These are phyloP conservation scores for Diadumene lineata DNA, from an alignment of 92 coral and sea anemone genomes.

Conservation along the genomic window DNA sequence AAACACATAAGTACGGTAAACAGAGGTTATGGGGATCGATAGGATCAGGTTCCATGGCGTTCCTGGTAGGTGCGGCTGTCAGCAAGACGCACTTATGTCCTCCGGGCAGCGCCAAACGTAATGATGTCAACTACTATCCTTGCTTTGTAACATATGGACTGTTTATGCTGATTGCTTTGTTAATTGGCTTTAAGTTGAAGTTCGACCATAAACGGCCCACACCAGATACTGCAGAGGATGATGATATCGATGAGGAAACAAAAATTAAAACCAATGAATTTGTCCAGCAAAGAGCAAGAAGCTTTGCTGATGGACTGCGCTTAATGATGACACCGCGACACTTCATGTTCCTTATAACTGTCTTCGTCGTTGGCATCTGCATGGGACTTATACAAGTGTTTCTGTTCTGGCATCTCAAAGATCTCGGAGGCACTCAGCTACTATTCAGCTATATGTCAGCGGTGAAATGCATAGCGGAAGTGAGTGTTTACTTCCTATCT, in stretches of 20 bases:
- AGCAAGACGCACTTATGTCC: constrained; percentile 92
- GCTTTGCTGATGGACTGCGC: constrained; percentile 58
- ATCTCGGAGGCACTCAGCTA: constrained; percentile 82
- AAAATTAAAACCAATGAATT: not conserved
- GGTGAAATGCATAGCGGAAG: constrained; percentile 83
- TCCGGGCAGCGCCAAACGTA: constrained; percentile 78
- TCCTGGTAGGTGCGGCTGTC: constrained; percentile 89
- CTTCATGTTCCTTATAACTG: constrained; percentile 85
- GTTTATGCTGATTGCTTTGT: constrained; percentile 69
- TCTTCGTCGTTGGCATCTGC: constrained; percentile 87
- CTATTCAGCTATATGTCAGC: constrained; percentile 87
- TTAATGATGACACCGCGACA: constrained; percentile 64
- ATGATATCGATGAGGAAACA: constrained; percentile 10
- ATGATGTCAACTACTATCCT: constrained; percentile 90
- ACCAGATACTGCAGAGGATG: constrained; percentile 13
- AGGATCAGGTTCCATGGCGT: constrained; percentile 91
- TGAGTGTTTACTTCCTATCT: constrained; percentile 81
- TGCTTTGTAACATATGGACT: constrained; percentile 82
- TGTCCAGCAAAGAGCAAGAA: constrained; percentile 24
- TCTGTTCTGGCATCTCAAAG: constrained; percentile 90
- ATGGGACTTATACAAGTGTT: constrained; percentile 97
- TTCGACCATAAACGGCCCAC: constrained; percentile 49
- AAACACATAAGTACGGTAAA: constrained; percentile 92
- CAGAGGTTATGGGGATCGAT: constrained; percentile 96
- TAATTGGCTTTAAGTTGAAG: constrained; percentile 73